phyloP scores from a whole-genome alignment of 1,140 invertebrate species.

The Aphaenogaster floridana region DNA sequence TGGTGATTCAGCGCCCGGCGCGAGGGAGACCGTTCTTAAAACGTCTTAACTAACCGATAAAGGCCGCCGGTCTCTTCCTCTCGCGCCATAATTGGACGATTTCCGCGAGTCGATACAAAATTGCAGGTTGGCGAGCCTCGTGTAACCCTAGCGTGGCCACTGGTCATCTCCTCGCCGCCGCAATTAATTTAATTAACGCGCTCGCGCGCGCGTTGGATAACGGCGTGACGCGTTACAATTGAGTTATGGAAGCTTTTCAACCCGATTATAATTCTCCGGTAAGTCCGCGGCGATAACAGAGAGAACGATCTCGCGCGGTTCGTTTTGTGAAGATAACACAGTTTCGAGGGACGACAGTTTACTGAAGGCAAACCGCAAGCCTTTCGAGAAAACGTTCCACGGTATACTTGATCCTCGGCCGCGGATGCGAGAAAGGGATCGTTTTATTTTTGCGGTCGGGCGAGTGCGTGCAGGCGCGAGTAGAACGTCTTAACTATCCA shows the following conservation, averaged over 20 bases:
- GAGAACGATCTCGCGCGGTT: not conserved
- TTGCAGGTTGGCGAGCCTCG: constrained; percentile 30
- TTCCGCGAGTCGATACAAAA: constrained; percentile 44
- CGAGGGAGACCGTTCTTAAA: constrained; percentile 23
- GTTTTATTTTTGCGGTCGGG: constrained; percentile 36
- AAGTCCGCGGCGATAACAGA: not conserved
- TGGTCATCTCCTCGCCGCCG: not conserved
- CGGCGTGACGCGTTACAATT: constrained; percentile 12
- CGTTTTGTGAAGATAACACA: not conserved
- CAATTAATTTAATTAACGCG: constrained; percentile 59
- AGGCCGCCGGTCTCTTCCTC: constrained; percentile 13
- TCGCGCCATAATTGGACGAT: constrained; percentile 49
- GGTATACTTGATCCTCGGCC: not conserved
- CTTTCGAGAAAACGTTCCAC: constrained; percentile 17
- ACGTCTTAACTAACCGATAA: constrained; percentile 56
- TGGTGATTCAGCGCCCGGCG: constrained; percentile 8
- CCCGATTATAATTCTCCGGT: not conserved
- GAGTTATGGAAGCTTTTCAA: not conserved
- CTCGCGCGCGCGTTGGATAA: not conserved
- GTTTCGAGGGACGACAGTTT: not conserved
- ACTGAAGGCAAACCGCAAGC: not conserved
- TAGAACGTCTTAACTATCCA: constrained; percentile 47
- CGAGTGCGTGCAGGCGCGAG: constrained; percentile 39
- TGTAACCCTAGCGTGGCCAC: not conserved
- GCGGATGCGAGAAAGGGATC: not conserved